These are phyloP conservation scores for Myzus persicae DNA, from an alignment of 1,140 invertebrate species.

Conservation along the genomic window DNA sequence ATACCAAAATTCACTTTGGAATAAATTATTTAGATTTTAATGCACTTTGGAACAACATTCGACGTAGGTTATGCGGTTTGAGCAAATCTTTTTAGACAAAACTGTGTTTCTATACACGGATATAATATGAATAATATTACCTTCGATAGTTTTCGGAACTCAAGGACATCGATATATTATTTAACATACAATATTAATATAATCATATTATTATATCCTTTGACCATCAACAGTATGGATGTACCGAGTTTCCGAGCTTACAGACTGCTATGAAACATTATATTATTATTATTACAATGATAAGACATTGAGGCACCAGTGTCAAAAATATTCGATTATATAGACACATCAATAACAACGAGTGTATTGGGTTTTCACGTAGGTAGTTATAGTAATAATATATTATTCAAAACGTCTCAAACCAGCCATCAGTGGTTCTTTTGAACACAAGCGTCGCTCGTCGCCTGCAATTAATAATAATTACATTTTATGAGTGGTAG, in stretches of 20 bases:
- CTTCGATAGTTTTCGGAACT: neutral
- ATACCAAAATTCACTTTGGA: too few relatives aligned
- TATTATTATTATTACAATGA: neutral
- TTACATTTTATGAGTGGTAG: neutral
- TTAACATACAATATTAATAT: neutral
- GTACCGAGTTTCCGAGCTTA: neutral
- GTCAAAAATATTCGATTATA: neutral
- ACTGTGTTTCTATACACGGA: too few relatives aligned
- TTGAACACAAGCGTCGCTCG: neutral
- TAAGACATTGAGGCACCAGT: neutral
- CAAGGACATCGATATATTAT: neutral
- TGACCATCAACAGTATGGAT: neutral
- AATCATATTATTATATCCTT: neutral
- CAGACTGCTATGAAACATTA: neutral
- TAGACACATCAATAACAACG: neutral
- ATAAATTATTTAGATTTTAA: too few relatives aligned
- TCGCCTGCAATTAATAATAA: neutral
- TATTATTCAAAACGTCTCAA: neutral
- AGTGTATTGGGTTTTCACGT: neutral
- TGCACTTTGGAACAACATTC: too few relatives aligned
- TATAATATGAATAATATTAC: too few relatives aligned
- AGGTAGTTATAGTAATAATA: neutral
- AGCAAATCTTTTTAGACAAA: too few relatives aligned
- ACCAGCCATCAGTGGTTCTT: neutral
- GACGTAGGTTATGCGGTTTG: too few relatives aligned